Conservation (phyloP, 2,113 vertebrate species). For the Lophotis ruficrista region DNA sequence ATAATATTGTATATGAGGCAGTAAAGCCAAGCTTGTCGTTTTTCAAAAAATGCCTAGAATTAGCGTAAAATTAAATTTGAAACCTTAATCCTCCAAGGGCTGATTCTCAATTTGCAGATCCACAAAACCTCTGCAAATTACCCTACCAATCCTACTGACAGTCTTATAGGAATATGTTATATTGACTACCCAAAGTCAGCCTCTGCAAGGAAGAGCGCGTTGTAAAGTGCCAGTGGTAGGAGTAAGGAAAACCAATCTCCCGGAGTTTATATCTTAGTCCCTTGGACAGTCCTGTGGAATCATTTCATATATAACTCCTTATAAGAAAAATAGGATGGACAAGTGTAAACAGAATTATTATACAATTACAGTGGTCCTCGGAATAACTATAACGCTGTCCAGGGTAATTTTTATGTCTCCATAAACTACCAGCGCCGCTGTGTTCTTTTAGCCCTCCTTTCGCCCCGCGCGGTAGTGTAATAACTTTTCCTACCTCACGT, state of each 20-base stretch:
- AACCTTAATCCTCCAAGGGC: constrained; percentile 55
- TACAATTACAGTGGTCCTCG: constrained; percentile 41
- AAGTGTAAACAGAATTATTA: constrained; percentile 67
- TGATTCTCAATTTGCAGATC: constrained; percentile 63
- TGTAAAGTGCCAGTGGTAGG: not conserved
- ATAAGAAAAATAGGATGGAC: constrained; percentile 46
- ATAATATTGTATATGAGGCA: constrained; percentile 13
- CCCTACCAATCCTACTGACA: constrained; percentile 52
- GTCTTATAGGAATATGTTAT: constrained; percentile 55
- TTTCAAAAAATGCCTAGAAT: constrained; percentile 51
- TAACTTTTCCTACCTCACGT: not conserved
- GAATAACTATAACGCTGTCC: constrained; percentile 46
- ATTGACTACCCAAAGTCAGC: constrained; percentile 45
- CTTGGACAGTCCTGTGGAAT: not conserved
- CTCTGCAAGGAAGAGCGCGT: not conserved
- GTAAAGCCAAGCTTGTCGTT: constrained; percentile 52
- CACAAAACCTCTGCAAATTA: constrained; percentile 63
- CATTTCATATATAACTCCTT: constrained; percentile 26
- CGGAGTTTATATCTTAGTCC: not conserved
- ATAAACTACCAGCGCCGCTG: constrained; percentile 1
- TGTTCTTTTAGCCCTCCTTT: not conserved
- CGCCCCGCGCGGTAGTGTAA: not conserved
- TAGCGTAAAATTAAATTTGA: constrained; percentile 67
- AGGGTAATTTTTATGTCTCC: constrained; percentile 42
- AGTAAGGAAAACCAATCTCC: constrained; percentile 21